Percentiles rank a stretch among this genome's conserved stretches.
phyloP scores from a whole-genome alignment of 2,888 invertebrate species.

The Rhamnusium bicolor region DNA sequence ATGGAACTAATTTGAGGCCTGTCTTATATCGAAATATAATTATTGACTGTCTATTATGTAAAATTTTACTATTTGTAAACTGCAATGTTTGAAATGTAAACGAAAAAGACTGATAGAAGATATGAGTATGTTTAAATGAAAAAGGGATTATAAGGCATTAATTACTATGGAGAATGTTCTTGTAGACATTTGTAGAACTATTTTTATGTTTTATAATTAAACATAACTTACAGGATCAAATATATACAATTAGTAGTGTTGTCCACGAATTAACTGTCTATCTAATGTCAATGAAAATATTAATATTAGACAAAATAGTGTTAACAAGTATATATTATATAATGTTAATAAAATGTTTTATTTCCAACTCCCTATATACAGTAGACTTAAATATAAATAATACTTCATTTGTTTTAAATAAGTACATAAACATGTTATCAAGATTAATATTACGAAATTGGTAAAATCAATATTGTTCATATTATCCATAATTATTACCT shows the following conservation, averaged over 20 bases:
- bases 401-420: neutral
- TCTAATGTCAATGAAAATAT: neutral
- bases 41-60: neutral
- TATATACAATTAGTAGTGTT: neutral
- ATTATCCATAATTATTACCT: too few species aligned
- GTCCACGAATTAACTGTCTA: neutral
- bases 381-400: neutral
- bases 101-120: neutral
- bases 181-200: neutral
- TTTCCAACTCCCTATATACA: conserved; percentile 13
- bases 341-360: neutral
- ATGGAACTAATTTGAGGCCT: neutral
- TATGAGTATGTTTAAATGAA: neutral
- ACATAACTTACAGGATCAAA: neutral
- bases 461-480: too few species aligned
- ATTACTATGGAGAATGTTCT: neutral
- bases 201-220: neutral
- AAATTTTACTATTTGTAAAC: neutral
- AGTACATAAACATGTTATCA: neutral
- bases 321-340: neutral
- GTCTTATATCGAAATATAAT: neutral
- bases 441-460: too few species aligned
- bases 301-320: too few species aligned
- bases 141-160: neutral
- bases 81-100: neutral